Evolutionary conservation across 92 coral and sea anemone species (phyloP).

Genomic region (Parazoanthus swiftii): DNA sequence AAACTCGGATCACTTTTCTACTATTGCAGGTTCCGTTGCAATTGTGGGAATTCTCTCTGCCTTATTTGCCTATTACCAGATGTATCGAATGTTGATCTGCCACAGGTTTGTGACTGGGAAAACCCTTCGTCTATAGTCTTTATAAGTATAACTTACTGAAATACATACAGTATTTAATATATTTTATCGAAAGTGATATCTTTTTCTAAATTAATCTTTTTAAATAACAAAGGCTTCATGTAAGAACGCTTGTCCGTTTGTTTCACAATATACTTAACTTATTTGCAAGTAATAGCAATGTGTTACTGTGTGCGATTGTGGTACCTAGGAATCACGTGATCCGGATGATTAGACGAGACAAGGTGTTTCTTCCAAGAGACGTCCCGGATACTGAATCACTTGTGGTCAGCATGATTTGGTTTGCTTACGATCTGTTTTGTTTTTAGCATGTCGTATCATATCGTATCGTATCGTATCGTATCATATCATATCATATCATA

Average conservation of each 20-base stretch:
- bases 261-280: too few species aligned
- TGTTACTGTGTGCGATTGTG: not conserved
- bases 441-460: not conserved
- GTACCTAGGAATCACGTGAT: constrained; percentile 50
- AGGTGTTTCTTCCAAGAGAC: constrained; percentile 45
- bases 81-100: not conserved
- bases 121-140: not conserved
- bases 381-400: constrained; percentile 38
- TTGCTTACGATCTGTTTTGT: not conserved
- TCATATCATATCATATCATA: too few species aligned
- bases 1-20: not conserved
- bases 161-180: too few species aligned
- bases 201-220: too few species aligned
- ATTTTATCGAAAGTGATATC: too few species aligned
- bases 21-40: constrained; percentile 1
- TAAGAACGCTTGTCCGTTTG: too few species aligned
- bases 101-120: constrained; percentile 14
- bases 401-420: constrained; percentile 41
- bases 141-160: too few species aligned
- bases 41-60: not conserved
- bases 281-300: not conserved
- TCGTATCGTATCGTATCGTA: too few species aligned
- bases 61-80: constrained; percentile 14
- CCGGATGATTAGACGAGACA: constrained; percentile 46
- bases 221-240: too few species aligned